Base-by-base conservation (phyloP, 2,113 vertebrate genomes). In the Tenrec ecaudatus region DNA sequence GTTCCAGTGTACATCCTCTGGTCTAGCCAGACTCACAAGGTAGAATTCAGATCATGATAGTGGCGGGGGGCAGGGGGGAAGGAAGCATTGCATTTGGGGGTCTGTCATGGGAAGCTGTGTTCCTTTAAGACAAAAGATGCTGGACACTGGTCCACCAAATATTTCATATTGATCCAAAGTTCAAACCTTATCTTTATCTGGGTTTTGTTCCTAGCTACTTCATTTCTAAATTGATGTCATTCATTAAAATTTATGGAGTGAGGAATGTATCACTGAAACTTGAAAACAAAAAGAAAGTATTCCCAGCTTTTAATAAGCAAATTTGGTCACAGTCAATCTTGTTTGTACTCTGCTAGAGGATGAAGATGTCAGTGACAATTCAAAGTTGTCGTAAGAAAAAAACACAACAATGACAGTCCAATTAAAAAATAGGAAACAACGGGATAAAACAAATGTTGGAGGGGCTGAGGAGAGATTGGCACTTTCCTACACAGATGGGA, bases 81-180 rank as follows among this genome's bases (percentile, higher is more conserved):
- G n/a, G n/a, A n/a, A n/a, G n/a, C n/a, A n/a, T n/a, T n/a, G n/a
- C n/a, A n/a, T n/a, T n/a, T n/a, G n/a, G n/a, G n/a, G n/a, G n/a
- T n/a, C n/a, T n/a, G n/a, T n/a, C n/a, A 75, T 90, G 33, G 78
- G 36, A 95, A 93, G 69, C 57, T 83, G 36, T 88, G 17, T 85
- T 93, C 95, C 47, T 73, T 75, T 82, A 86, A 90, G 89, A 82
- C 19, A 64, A 86, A 86, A 33, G 6, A 20, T 68, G 77, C 22
- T 80, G 11, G 19, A 76, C 87, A 82, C 23, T 83, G 17, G 57
- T 11, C 25, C 64, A 15, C 20, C 6, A 40, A 88, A 88, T 93
- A 93, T 89, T 91, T 95, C 77, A 88, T 86, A 33, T 81, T 93
- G 81, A 91, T 82, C 62, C 96, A 69, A 89, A 82, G 80, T 43